Percentiles rank a stretch among this genome's conserved stretches.
These are phyloP conservation scores for Drosophila sp. DNA, from an alignment of 1,140 invertebrate species.

Conservation along the genomic window DNA sequence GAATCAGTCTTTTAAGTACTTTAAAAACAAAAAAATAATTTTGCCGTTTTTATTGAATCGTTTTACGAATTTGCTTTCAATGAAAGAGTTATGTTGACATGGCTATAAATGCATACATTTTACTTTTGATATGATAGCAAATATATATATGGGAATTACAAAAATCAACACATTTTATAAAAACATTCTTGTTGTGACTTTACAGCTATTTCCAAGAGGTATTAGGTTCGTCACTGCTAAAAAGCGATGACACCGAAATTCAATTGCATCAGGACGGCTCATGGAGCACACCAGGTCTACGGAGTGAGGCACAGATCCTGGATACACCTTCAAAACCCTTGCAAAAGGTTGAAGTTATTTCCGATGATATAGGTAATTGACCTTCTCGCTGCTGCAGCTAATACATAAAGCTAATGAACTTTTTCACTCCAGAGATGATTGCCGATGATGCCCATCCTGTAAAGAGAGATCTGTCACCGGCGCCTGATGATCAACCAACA, in stretches of 20 bases:
- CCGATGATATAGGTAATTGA: slow-evolving; percentile 83
- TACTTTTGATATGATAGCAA: no score
- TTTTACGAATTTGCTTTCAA: no score
- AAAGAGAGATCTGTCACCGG: slow-evolving; percentile 57
- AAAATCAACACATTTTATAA: no score
- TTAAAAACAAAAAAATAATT: no score
- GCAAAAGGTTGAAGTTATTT: slow-evolving; percentile 84
- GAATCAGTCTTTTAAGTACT: no score
- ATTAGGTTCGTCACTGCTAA: slow-evolving; percentile 86
- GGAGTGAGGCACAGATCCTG: slow-evolving; percentile 85
- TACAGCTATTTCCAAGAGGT: slow-evolving; percentile 92
- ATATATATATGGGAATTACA: not conserved
- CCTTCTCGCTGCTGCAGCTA: not conserved
- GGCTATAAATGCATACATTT: no score
- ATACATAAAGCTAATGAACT: not conserved
- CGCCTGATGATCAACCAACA: slow-evolving; percentile 75
- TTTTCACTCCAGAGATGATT: slow-evolving; percentile 57
- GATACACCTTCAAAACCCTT: slow-evolving; percentile 77
- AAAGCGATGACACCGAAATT: slow-evolving; percentile 91
- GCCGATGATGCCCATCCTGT: slow-evolving; percentile 76
- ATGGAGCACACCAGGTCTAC: slow-evolving; percentile 90
- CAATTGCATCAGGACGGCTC: slow-evolving; percentile 94
- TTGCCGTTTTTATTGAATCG: no score
- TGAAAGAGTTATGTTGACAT: no score
- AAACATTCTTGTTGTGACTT: slow-evolving; percentile 12